phyloP scores from a whole-genome alignment of 2,888 invertebrate genomes.

The Embidobia sp. region DNA sequence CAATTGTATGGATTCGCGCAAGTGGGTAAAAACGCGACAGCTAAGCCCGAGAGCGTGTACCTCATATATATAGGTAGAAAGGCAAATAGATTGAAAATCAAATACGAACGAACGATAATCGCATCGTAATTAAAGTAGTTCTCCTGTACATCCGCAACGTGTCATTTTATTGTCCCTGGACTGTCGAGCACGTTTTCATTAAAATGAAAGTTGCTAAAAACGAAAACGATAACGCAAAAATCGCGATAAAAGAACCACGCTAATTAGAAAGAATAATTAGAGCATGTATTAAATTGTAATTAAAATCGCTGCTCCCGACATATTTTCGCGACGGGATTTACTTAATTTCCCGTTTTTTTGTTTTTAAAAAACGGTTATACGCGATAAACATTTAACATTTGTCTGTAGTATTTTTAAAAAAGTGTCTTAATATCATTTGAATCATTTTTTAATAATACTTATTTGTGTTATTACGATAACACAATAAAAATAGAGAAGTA shows the following conservation, averaged over 20 bases:
- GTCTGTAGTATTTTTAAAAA: no score
- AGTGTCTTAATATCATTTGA: no score
- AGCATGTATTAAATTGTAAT: conserved; percentile 2
- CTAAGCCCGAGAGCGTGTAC: conserved; percentile 1
- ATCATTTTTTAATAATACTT: no score
- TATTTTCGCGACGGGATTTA: background rate
- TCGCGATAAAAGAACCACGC: conserved; percentile 9
- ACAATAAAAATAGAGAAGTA: no score
- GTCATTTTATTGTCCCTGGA: conserved; percentile 12
- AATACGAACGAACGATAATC: conserved; percentile 52
- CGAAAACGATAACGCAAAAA: background rate
- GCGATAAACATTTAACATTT: no score
- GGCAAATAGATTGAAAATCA: conserved; percentile 54
- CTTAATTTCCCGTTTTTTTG: background rate
- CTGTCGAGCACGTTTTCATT: conserved; percentile 24
- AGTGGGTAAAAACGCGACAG: conserved; percentile 15
- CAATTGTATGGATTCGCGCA: conserved; percentile 19
- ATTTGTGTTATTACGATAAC: no score
- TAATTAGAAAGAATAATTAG: conserved; percentile 23
- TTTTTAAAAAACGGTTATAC: no score
- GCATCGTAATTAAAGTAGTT: conserved; percentile 44
- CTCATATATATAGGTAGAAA: conserved; percentile 10
- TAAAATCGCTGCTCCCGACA: background rate
- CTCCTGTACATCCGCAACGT: conserved; percentile 27
- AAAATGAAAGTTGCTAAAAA: conserved; percentile 32